phyloP scores from a whole-genome alignment of 2,888 invertebrate species.

The Drosophila kanekoi region DNA sequence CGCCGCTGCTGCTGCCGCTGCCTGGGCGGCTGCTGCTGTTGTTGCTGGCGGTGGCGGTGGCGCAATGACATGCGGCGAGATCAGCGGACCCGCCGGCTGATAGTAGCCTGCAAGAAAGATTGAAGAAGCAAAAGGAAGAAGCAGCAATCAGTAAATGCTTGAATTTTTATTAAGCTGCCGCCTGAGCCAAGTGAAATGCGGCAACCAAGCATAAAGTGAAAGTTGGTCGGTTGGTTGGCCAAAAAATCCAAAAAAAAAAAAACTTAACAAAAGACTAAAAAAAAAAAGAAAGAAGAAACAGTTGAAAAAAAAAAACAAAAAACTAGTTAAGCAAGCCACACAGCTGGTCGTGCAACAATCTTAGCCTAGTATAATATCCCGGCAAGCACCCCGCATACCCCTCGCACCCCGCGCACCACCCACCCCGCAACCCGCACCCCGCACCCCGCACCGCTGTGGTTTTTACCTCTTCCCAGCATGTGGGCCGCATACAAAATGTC shows the following conservation, averaged over 20 bases:
- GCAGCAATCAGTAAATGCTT: slow-evolving; percentile 11
- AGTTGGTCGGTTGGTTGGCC: slow-evolving; percentile 62
- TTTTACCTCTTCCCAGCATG: slow-evolving; percentile 87
- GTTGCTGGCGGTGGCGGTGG: slow-evolving; percentile 67
- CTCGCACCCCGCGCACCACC: neutral
- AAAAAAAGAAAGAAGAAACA: slow-evolving; percentile 6
- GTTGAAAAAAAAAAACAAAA: slow-evolving; percentile 20
- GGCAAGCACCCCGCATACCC: neutral
- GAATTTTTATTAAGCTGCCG: slow-evolving; percentile 2
- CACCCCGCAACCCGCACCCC: too few species aligned
- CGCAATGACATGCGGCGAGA: slow-evolving; percentile 88
- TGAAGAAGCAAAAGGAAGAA: slow-evolving; percentile 8
- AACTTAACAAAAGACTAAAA: too few species aligned
- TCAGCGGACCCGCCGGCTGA: slow-evolving; percentile 96
- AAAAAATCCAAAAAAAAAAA: too few species aligned
- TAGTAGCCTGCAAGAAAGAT: slow-evolving; percentile 90
- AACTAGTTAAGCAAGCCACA: slow-evolving; percentile 67
- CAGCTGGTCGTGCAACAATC: slow-evolving; percentile 68
- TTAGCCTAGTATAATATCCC: slow-evolving; percentile 39
- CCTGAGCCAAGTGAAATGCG: slow-evolving; percentile 60
- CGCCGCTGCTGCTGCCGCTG: slow-evolving; percentile 64
- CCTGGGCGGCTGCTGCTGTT: slow-evolving; percentile 66
- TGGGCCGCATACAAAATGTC: slow-evolving; percentile 89
- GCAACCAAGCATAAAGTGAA: slow-evolving; percentile 74
- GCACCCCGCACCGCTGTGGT: neutral